Evolutionary conservation across 2,113 vertebrate genomes (phyloP).

Genomic region (Chaetops frenatus): DNA sequence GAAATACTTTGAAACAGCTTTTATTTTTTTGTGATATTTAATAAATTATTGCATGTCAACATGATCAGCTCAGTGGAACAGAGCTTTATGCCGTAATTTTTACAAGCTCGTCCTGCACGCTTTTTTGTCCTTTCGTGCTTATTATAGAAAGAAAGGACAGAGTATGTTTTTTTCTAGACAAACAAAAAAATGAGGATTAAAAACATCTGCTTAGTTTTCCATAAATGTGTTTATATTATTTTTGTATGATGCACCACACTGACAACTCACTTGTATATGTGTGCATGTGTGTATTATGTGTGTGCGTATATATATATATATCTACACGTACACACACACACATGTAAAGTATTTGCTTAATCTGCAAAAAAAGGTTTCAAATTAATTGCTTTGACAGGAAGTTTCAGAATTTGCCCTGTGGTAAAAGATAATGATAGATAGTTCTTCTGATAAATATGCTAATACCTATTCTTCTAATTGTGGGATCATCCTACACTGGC

Average conservation of each 20-base stretch:
- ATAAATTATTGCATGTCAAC: not conserved
- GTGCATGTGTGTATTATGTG: fast-evolving
- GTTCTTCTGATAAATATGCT: not conserved
- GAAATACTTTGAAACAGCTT: not conserved
- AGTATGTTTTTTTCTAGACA: not conserved
- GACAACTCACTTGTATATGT: not conserved
- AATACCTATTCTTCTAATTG: not conserved
- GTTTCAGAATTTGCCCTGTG: not conserved
- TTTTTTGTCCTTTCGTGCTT: not conserved
- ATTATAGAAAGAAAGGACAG: not conserved
- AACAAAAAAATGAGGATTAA: not conserved
- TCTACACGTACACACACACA: fast-evolving
- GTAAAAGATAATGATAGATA: not conserved
- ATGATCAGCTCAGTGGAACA: not conserved
- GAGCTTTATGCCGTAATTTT: not conserved
- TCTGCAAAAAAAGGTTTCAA: not conserved
- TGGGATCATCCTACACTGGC: not conserved
- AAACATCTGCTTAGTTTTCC: not conserved
- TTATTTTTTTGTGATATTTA: not conserved
- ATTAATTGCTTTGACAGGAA: not conserved
- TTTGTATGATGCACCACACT: not conserved
- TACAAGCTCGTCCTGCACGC: fast-evolving
- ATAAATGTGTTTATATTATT: not conserved
- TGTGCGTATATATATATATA: fast-evolving
- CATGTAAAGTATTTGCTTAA: not conserved